These are phyloP conservation scores for Dendropsophus ebraccatus DNA, from an alignment of 2,113 vertebrate genomes.

Conservation along the genomic window DNA sequence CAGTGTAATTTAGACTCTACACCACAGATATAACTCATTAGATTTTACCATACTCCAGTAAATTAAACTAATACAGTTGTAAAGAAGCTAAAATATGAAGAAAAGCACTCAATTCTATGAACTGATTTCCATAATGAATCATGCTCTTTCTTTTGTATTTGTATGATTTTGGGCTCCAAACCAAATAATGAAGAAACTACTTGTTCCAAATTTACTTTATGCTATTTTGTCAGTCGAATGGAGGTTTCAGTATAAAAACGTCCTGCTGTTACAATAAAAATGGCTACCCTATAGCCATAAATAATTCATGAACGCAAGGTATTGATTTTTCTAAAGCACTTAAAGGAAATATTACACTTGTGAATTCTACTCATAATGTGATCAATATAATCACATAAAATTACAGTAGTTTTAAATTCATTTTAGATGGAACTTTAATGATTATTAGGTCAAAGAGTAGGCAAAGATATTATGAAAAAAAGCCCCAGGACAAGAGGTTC, in stretches of 20 bases:
- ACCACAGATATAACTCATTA: not conserved
- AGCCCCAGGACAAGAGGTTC: slow-evolving; percentile 35
- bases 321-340: slow-evolving; percentile 59
- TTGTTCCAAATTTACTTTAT: slow-evolving; percentile 42
- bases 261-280: slow-evolving; percentile 28
- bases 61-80: not conserved
- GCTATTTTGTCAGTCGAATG: slow-evolving; percentile 33
- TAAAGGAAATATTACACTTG: slow-evolving; percentile 60
- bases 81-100: slow-evolving; percentile 8
- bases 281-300: slow-evolving; percentile 30
- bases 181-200: slow-evolving; percentile 46
- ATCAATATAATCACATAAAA: slow-evolving; percentile 56
- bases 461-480: slow-evolving; percentile 45
- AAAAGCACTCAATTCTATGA: slow-evolving; percentile 7
- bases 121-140: slow-evolving; percentile 29
- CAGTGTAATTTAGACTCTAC: not conserved
- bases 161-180: slow-evolving; percentile 34
- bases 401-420: slow-evolving; percentile 54
- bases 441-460: slow-evolving; percentile 50
- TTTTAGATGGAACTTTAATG: slow-evolving; percentile 55
- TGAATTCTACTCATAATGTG: slow-evolving; percentile 54
- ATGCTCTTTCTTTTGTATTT: slow-evolving; percentile 20
- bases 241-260: slow-evolving; percentile 33
- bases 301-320: slow-evolving; percentile 52
- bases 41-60: not conserved